phyloP scores from a whole-genome alignment of 2,797 vertebrate species.

The Anguilla megastoma region DNA sequence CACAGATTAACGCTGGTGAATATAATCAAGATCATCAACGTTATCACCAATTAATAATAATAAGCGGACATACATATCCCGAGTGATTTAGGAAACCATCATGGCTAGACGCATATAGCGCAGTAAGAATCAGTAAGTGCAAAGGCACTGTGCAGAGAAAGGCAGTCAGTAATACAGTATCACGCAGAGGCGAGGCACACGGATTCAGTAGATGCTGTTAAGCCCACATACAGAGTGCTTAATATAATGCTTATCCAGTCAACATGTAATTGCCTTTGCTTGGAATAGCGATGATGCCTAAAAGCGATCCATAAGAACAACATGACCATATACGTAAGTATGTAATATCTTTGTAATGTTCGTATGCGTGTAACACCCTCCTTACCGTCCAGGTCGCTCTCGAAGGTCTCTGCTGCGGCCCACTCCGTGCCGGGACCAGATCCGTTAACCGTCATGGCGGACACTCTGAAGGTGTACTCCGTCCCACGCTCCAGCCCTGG shows the following conservation, averaged over 20 bases:
- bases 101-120: background rate
- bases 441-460: slow-evolving; percentile 89
- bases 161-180: background rate
- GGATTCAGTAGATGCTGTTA: background rate
- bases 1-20: background rate
- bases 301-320: background rate
- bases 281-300: background rate
- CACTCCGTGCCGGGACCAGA: slow-evolving; percentile 91
- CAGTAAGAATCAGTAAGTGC: background rate
- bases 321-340: background rate
- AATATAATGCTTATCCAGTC: background rate
- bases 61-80: background rate
- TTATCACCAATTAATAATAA: background rate
- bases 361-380: too few relatives aligned
- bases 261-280: background rate
- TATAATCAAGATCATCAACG: background rate
- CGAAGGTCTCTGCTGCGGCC: slow-evolving; percentile 89
- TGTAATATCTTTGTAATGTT: background rate
- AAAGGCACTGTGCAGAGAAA: background rate
- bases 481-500: slow-evolving; percentile 91
- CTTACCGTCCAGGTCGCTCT: slow-evolving; percentile 95
- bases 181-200: background rate
- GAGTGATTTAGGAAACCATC: background rate
- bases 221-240: background rate
- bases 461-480: slow-evolving; percentile 90